Evolutionary conservation across 2,888 invertebrate genomes (phyloP).

Genomic region (Erynnis tages): DNA sequence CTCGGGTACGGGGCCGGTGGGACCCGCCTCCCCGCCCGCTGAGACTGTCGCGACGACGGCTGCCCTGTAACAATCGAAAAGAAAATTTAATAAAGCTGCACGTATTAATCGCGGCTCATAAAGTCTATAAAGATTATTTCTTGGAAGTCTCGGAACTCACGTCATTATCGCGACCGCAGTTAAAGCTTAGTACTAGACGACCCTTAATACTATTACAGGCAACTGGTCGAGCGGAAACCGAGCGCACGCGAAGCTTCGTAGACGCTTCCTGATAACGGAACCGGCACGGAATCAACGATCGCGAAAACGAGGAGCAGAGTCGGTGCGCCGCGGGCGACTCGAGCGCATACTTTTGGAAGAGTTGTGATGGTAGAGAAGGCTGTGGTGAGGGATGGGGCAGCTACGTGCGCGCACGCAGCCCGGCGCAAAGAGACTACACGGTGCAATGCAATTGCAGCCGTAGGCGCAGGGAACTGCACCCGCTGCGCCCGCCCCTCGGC

Average conservation of each 20-base stretch:
- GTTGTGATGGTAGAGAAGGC: slow-evolving; percentile 35
- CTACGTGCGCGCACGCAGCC: slow-evolving; percentile 77
- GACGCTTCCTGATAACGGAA: slow-evolving; percentile 60
- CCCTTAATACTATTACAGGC: slow-evolving; percentile 27
- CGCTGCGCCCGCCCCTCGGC: slow-evolving; percentile 70
- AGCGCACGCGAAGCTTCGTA: slow-evolving; percentile 56
- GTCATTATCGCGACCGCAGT: slow-evolving; percentile 46
- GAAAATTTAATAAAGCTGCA: neutral
- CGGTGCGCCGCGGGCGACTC: slow-evolving; percentile 40
- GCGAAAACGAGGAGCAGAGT: slow-evolving; percentile 43
- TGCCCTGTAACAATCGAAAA: slow-evolving; percentile 66
- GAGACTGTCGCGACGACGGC: slow-evolving; percentile 56
- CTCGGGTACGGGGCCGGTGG: slow-evolving; percentile 63
- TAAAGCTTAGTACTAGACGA: slow-evolving; percentile 37
- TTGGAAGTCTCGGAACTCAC: slow-evolving; percentile 50
- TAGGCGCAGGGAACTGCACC: slow-evolving; percentile 58
- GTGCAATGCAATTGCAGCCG: too few species aligned
- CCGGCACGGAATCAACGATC: slow-evolving; percentile 43
- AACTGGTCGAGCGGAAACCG: slow-evolving; percentile 45
- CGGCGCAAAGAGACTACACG: slow-evolving; percentile 71
- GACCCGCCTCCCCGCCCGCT: slow-evolving; percentile 63
- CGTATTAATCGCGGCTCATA: too few species aligned
- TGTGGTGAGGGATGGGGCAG: slow-evolving; percentile 47
- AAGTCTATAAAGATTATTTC: too few species aligned
- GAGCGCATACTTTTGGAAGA: slow-evolving; percentile 51